These are phyloP conservation scores for Spisula solida DNA, from an alignment of 2,888 invertebrate genomes.

Conservation along the genomic window DNA sequence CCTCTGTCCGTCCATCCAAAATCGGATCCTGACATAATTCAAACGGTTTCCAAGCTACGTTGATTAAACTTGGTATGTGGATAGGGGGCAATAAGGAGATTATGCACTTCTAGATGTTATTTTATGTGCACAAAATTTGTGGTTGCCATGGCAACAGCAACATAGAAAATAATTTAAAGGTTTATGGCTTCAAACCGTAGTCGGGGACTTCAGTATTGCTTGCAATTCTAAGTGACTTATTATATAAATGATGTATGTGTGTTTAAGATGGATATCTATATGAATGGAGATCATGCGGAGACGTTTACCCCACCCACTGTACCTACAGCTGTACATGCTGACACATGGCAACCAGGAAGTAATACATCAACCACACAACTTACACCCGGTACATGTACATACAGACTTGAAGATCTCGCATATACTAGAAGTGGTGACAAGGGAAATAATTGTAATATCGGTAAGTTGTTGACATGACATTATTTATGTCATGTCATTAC, in stretches of 20 bases:
- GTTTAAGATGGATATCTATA: constrained; percentile 81
- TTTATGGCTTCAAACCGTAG: too few species aligned
- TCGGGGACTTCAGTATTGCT: too few species aligned
- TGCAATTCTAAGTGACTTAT: too few species aligned
- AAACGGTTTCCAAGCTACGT: too few species aligned
- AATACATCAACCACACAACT: constrained; percentile 49
- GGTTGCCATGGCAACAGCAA: too few species aligned
- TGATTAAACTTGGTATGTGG: too few species aligned
- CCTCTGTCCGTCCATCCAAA: too few species aligned
- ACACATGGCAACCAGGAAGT: constrained; percentile 46
- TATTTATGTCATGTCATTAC: not conserved
- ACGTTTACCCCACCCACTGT: constrained; percentile 72
- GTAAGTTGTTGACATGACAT: constrained; percentile 71
- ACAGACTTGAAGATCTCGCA: constrained; percentile 87
- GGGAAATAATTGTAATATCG: constrained; percentile 88
- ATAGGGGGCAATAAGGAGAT: too few species aligned
- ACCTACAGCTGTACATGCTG: constrained; percentile 76
- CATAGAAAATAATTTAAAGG: too few species aligned
- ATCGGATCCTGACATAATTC: too few species aligned
- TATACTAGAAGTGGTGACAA: constrained; percentile 89
- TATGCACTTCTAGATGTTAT: too few species aligned
- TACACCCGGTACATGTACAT: constrained; percentile 79
- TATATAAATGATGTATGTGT: not conserved
- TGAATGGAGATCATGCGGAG: constrained; percentile 82
- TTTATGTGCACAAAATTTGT: too few species aligned